Evolutionary conservation across 2,888 invertebrate genomes (phyloP).

Genomic region (Amiota minor): DNA sequence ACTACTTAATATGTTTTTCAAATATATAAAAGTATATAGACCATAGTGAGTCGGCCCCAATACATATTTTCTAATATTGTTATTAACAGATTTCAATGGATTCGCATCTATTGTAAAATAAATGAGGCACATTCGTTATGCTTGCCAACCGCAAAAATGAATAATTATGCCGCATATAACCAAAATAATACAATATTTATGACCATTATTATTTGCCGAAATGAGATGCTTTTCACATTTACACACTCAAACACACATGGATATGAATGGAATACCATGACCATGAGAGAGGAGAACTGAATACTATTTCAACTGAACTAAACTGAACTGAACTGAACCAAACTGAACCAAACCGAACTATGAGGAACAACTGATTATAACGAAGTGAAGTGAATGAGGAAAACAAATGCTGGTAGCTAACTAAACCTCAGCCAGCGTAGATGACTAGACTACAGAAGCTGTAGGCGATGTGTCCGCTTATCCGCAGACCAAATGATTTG

Average conservation of each 20-base stretch:
- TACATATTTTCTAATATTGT: too few relatives aligned
- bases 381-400: constrained; percentile 40
- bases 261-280: neutral
- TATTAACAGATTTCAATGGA: constrained; percentile 31
- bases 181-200: constrained; percentile 55
- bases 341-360: neutral
- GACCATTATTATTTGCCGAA: constrained; percentile 39
- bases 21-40: too few relatives aligned
- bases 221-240: constrained; percentile 44
- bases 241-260: neutral
- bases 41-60: too few relatives aligned
- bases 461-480: neutral
- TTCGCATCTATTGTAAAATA: neutral
- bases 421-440: constrained; percentile 39
- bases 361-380: too few relatives aligned
- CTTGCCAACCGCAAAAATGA: constrained; percentile 59
- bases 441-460: constrained; percentile 37
- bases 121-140: neutral
- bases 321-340: neutral
- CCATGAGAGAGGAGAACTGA: neutral
- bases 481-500: neutral
- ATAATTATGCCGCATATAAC: constrained; percentile 53
- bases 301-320: neutral
- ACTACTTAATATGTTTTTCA: neutral
- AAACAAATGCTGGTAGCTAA: constrained; percentile 42